Conservation (phyloP, 2,888 invertebrate genomes). For the Syritta pipiens region DNA sequence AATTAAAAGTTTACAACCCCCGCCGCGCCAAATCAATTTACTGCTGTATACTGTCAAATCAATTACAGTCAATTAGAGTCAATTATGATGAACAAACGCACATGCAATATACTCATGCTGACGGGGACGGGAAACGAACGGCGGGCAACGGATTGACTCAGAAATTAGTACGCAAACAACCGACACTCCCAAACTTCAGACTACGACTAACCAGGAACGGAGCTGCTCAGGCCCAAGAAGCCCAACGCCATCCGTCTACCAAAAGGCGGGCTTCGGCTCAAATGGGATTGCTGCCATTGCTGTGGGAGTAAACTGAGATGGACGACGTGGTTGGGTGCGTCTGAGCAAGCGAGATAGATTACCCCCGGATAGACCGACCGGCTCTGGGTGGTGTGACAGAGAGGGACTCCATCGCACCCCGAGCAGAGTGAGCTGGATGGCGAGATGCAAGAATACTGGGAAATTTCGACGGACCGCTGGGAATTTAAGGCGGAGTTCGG, state of each 20-base stretch:
- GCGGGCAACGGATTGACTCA: slow-evolving; percentile 1
- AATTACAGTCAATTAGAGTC: slow-evolving; percentile 68
- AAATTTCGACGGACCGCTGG: slow-evolving; percentile 30
- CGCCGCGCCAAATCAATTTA: slow-evolving; percentile 61
- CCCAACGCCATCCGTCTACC: slow-evolving; percentile 66
- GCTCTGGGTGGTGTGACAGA: too few relatives aligned
- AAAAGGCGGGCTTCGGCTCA: slow-evolving; percentile 42
- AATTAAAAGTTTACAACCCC: slow-evolving; percentile 55
- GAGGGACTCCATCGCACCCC: not conserved
- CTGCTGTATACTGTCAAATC: slow-evolving; percentile 54
- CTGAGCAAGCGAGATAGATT: slow-evolving; percentile 16
- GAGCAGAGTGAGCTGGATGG: not conserved
- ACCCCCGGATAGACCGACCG: slow-evolving; percentile 22
- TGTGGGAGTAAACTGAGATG: slow-evolving; percentile 21
- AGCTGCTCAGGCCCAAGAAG: slow-evolving; percentile 74
- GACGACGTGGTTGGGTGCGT: not conserved
- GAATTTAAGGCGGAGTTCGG: slow-evolving; percentile 77
- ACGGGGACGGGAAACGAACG: too few relatives aligned
- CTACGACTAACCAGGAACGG: slow-evolving; percentile 76
- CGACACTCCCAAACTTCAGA: slow-evolving; percentile 77
- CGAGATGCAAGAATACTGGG: slow-evolving; percentile 54
- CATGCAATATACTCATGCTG: slow-evolving; percentile 31
- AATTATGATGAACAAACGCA: slow-evolving; percentile 54
- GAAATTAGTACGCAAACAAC: slow-evolving; percentile 67
- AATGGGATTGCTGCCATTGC: slow-evolving; percentile 60